Percentiles rank a stretch among this genome's conserved stretches.
Conservation (phyloP, 1,140 invertebrate species). For the Battus philenor region DNA sequence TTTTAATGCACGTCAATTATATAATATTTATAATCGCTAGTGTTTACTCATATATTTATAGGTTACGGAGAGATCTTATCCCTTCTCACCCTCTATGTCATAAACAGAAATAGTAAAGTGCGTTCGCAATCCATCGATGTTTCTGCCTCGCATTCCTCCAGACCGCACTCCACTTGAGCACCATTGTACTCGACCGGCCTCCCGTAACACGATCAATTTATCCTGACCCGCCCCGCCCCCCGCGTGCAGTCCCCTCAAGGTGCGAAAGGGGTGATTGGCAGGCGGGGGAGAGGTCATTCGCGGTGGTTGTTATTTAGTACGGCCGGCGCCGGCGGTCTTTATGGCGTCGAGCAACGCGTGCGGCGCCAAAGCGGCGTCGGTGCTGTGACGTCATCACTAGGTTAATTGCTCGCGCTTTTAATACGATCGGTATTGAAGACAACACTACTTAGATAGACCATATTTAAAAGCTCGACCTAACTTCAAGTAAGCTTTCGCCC, state of each 20-base stretch:
- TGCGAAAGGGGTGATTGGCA: conserved; percentile 21
- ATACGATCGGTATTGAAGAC: conserved; percentile 17
- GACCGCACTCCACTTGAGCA: conserved; percentile 25
- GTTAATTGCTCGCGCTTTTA: conserved; percentile 37
- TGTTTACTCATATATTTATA: no score
- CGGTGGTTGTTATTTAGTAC: conserved; percentile 26
- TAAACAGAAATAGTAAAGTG: not conserved
- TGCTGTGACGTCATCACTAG: conserved; percentile 26
- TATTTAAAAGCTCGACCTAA: no score
- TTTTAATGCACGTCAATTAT: conserved; percentile 12
- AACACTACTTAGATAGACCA: no score
- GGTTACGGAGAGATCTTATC: no score
- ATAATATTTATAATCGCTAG: no score
- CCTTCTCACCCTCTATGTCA: conserved; percentile 3
- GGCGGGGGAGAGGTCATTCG: conserved; percentile 15
- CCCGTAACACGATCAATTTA: conserved; percentile 23
- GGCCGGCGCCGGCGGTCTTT: conserved; percentile 39
- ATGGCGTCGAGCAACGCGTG: conserved; percentile 37
- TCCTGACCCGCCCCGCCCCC: conserved; percentile 17
- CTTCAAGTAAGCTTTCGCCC: no score
- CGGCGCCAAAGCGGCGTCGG: conserved; percentile 35
- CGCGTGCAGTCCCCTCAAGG: conserved; percentile 14
- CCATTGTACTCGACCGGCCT: conserved; percentile 29
- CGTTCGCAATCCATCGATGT: not conserved
- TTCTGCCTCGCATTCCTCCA: conserved; percentile 8